Evolutionary conservation across 1,140 invertebrate species (phyloP), one percentile per base, ranked within the genome.

Genomic region (Plectus sambesii): DNA sequence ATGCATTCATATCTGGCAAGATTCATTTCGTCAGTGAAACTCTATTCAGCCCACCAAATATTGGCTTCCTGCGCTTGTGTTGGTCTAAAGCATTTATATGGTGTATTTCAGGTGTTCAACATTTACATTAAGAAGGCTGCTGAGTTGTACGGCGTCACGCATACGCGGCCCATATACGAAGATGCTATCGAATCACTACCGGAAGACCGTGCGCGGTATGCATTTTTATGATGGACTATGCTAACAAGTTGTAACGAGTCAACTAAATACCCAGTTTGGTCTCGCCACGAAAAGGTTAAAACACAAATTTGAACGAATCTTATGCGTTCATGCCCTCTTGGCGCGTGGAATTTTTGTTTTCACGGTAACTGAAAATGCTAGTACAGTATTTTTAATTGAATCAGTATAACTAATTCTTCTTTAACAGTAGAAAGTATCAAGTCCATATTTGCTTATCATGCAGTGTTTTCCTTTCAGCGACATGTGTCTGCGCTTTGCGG

Each of bases 111-210:
- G 77, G 87, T 99, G 79, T 99, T 87, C 70, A 97, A 97, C 70
- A 89, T 98, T 59, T 99, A 98, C 65, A 87, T 98, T 29, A 93
- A 94, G 71, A 87, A 92, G 74, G 92, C 90, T 23, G 87, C 88
- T 1, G 87, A 96, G 70, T 86, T 96, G 55, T 96, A 93, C 75
- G 93, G 93, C 23, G 80, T 98, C 0, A 89, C 93, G 0, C 84
- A 92, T 66, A 96, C 90, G 1, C 72, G 94, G 35, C 81, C 88
- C 71, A 98, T 99, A 60, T 99, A 97, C 72, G 87, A 97, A 70
- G 87, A 94, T 73, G 90, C 94, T 0, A 96, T 99, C 66, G 90
- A 97, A 73, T 79, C 82, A 8, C 71, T 99, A 26, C 79, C 80
- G 17, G 90, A 98, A 69, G 80, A 84, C 55, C 83, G 87, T 68